Evolutionary conservation across 35 echinoderm and acorn worm species (phyloP).

Genomic region (Anneissia japonica): DNA sequence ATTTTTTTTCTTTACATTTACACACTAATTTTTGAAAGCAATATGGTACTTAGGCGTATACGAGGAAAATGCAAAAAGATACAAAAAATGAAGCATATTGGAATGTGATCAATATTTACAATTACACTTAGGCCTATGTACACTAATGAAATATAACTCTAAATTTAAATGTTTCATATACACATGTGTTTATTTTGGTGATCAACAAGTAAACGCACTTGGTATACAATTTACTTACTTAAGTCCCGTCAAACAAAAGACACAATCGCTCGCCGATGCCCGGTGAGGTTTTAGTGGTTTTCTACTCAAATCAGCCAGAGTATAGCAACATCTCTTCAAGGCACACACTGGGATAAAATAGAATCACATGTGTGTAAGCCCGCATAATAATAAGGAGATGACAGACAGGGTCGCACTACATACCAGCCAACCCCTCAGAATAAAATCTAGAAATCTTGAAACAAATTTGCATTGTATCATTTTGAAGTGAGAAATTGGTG

Average conservation of each 20-base stretch:
- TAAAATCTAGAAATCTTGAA: not conserved
- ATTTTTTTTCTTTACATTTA: too few species aligned
- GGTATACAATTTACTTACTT: not conserved
- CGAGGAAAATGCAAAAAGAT: not conserved
- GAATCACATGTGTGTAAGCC: not conserved
- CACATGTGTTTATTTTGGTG: not conserved
- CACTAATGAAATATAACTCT: too few species aligned
- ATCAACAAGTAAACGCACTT: not conserved
- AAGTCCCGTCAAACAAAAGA: not conserved
- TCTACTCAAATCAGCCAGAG: not conserved
- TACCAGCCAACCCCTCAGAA: not conserved
- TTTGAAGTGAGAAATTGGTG: too few species aligned
- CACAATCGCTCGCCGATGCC: not conserved
- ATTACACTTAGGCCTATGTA: not conserved
- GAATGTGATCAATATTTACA: not conserved
- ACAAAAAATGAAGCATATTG: not conserved
- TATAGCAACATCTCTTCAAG: not conserved
- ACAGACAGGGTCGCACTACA: not conserved
- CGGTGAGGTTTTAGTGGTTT: not conserved
- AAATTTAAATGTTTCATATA: too few species aligned
- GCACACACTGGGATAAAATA: not conserved
- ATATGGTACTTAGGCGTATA: too few species aligned
- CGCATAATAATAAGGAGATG: not conserved
- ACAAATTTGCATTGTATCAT: not conserved
- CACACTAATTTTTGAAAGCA: too few species aligned